A percentile compares a stretch with the other conserved stretches of the same genome.
These are phyloP conservation scores for Camponotus pennsylvanicus DNA, from an alignment of 1,140 invertebrate species.

Conservation along the genomic window DNA sequence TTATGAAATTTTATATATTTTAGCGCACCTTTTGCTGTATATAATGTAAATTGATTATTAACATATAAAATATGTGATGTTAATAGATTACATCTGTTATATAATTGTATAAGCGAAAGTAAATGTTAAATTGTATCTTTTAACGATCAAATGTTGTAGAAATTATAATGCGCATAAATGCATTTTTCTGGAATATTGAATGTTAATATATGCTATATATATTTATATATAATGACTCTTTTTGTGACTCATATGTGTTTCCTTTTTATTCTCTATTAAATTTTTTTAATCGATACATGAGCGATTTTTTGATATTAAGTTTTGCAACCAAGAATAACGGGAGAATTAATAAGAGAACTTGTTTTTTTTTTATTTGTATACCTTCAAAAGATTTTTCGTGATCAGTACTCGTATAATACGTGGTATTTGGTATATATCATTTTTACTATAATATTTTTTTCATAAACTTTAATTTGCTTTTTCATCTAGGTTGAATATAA, in stretches of 20 bases:
- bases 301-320: not conserved
- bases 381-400: not conserved
- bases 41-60: constrained; percentile 19
- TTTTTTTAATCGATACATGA: not conserved
- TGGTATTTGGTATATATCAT: not conserved
- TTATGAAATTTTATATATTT: not conserved
- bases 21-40: not conserved
- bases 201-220: constrained; percentile 18
- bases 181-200: constrained; percentile 39
- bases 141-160: constrained; percentile 28
- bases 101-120: constrained; percentile 29
- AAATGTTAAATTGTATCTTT: constrained; percentile 14
- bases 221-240: constrained; percentile 24
- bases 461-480: not conserved
- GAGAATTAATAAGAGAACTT: not conserved
- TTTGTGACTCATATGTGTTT: constrained; percentile 1
- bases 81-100: constrained; percentile 22
- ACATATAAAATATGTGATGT: not conserved
- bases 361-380: not conserved
- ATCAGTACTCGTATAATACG: not conserved
- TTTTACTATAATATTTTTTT: not conserved
- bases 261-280: not conserved
- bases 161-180: constrained; percentile 19
- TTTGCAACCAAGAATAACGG: not conserved
- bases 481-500: not conserved